phyloP scores from a whole-genome alignment of 1,140 invertebrate species.

The Aplysia californica region DNA sequence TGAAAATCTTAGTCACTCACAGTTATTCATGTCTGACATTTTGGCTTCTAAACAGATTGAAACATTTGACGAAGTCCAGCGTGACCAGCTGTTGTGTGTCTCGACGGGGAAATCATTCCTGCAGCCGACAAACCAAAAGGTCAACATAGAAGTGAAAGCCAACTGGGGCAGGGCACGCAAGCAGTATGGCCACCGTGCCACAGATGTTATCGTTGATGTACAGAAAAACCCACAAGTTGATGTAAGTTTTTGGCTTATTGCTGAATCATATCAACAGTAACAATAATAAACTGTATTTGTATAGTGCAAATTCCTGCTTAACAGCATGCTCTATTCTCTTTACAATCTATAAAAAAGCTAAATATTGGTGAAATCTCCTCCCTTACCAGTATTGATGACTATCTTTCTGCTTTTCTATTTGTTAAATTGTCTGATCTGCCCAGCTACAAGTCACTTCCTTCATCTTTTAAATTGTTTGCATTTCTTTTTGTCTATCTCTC shows the following conservation, averaged over 20 bases:
- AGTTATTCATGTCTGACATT: no score
- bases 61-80: constrained; percentile 53
- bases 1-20: no score
- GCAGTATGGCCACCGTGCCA: constrained; percentile 59
- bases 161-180: constrained; percentile 65
- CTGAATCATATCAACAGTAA: not conserved
- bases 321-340: not conserved
- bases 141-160: constrained; percentile 61
- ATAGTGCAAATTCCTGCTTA: not conserved
- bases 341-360: not conserved
- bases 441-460: no score
- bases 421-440: not conserved
- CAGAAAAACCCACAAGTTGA: constrained; percentile 49
- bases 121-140: constrained; percentile 34
- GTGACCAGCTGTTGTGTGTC: constrained; percentile 61
- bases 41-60: constrained; percentile 48
- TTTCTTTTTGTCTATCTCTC: no score
- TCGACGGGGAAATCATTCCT: constrained; percentile 57
- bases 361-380: not conserved
- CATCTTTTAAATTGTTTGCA: not conserved
- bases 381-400: no score
- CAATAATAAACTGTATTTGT: not conserved
- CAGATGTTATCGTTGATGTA: constrained; percentile 54
- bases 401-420: not conserved
- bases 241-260: constrained; percentile 43